phyloP scores from a whole-genome alignment of 2,888 invertebrate genomes.

The Drosophila formosana region DNA sequence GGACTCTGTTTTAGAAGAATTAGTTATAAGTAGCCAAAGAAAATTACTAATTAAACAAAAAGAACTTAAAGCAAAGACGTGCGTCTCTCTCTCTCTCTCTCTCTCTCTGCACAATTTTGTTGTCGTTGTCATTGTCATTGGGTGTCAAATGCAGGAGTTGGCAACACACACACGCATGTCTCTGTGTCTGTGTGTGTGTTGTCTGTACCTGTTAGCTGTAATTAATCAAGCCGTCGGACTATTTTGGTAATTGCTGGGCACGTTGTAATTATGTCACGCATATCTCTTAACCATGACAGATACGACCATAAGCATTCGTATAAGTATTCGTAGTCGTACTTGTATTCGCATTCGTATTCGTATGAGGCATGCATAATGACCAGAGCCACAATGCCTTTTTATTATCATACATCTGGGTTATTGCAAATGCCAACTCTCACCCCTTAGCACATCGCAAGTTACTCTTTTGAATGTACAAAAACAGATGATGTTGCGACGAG shows the following conservation, averaged over 20 bases:
- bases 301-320: conserved; percentile 5
- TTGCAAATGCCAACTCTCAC: conserved; percentile 26
- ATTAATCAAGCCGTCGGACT: conserved; percentile 59
- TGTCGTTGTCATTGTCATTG: conserved; percentile 21
- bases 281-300: conserved; percentile 39
- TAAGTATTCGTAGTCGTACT: background rate
- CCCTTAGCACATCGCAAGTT: background rate
- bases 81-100: conserved; percentile 19
- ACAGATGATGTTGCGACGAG: background rate
- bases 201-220: conserved; percentile 54
- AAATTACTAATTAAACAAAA: conserved; percentile 32
- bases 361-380: conserved; percentile 49
- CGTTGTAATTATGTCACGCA: conserved; percentile 59
- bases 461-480: background rate
- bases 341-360: background rate
- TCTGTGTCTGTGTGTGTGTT: background rate
- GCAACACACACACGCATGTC: background rate
- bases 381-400: conserved; percentile 41
- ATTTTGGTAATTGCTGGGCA: conserved; percentile 58
- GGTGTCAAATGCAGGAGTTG: conserved; percentile 51
- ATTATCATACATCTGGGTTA: conserved; percentile 51
- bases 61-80: conserved; percentile 25
- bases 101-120: conserved; percentile 8
- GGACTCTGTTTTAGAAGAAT: conserved; percentile 13
- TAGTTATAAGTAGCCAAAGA: conserved; percentile 20